phyloP scores from a whole-genome alignment of 2,888 invertebrate genomes.

The Hesperia comma region DNA sequence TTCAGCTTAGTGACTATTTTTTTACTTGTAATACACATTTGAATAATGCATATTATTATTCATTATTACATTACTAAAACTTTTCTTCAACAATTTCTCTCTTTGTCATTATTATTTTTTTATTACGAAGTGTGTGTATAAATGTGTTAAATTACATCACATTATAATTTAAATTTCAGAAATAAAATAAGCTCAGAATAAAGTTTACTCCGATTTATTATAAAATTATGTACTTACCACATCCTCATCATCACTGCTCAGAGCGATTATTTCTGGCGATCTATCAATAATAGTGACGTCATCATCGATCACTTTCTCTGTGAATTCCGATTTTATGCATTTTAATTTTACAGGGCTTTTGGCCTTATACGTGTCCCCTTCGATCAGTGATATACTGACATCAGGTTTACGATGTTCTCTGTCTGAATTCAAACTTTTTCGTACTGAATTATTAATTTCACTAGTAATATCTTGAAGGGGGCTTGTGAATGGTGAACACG shows the following conservation, averaged over 20 bases:
- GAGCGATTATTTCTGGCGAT: conserved; percentile 68
- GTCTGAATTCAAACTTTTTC: conserved; percentile 10
- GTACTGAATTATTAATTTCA: conserved; percentile 43
- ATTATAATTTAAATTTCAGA: too few relatives aligned
- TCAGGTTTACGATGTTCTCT: not conserved
- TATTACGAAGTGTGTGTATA: too few relatives aligned
- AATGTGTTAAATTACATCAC: too few relatives aligned
- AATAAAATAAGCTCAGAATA: too few relatives aligned
- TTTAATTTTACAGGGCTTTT: not conserved
- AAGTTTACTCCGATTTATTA: too few relatives aligned
- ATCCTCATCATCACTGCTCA: conserved; percentile 77
- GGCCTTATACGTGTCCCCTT: not conserved
- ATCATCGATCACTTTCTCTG: conserved; percentile 59
- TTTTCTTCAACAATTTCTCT: too few relatives aligned
- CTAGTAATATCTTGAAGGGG: conserved; percentile 62
- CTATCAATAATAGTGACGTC: conserved; percentile 68
- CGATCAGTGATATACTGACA: not conserved
- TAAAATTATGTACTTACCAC: conserved; percentile 61
- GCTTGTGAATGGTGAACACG: conserved; percentile 69
- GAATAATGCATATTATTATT: too few relatives aligned
- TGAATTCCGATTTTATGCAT: conserved; percentile 35
- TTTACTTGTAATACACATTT: too few relatives aligned
- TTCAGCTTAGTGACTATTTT: too few relatives aligned
- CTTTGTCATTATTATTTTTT: too few relatives aligned
- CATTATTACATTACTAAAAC: too few relatives aligned